A percentile compares a stretch with the other conserved stretches of the same genome.
phyloP scores from a whole-genome alignment of 2,113 vertebrate species.

The Halcyon malimbica region DNA sequence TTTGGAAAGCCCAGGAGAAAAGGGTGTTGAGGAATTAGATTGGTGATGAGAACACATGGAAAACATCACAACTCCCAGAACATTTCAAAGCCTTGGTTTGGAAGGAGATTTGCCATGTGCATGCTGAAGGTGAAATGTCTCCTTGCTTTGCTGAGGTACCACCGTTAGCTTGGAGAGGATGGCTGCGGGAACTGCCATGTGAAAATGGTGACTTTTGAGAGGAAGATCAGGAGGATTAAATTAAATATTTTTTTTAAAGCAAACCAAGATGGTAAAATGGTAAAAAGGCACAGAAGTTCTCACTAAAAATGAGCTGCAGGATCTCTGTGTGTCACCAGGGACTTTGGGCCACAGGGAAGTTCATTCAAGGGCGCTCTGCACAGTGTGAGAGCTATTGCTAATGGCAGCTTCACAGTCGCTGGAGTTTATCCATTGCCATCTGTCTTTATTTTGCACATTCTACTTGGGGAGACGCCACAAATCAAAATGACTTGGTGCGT shows the following conservation, averaged over 20 bases:
- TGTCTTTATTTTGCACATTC: conserved; percentile 52
- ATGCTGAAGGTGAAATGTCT: not conserved
- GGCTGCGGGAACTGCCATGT: not conserved
- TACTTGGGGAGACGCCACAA: conserved; percentile 40
- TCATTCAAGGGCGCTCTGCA: conserved; percentile 11
- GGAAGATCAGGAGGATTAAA: not conserved
- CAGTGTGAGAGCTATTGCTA: conserved; percentile 10
- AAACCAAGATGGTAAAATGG: not conserved
- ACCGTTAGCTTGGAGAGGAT: not conserved
- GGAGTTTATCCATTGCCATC: conserved; percentile 44
- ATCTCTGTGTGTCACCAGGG: not conserved
- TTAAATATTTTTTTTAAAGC: no score
- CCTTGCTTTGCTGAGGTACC: not conserved
- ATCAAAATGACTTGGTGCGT: conserved; percentile 55
- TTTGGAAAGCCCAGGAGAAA: not conserved
- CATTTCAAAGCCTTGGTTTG: not conserved
- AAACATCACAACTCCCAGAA: not conserved
- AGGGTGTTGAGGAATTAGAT: not conserved
- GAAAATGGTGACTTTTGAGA: not conserved
- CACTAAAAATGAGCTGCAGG: not conserved
- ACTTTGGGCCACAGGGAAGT: not conserved
- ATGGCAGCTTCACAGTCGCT: not conserved
- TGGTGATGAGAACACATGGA: not conserved
- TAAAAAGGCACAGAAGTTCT: not conserved
- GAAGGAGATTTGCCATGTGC: not conserved